phyloP scores from a whole-genome alignment of 2,797 vertebrate species.

The Notoglanidium macrostoma region DNA sequence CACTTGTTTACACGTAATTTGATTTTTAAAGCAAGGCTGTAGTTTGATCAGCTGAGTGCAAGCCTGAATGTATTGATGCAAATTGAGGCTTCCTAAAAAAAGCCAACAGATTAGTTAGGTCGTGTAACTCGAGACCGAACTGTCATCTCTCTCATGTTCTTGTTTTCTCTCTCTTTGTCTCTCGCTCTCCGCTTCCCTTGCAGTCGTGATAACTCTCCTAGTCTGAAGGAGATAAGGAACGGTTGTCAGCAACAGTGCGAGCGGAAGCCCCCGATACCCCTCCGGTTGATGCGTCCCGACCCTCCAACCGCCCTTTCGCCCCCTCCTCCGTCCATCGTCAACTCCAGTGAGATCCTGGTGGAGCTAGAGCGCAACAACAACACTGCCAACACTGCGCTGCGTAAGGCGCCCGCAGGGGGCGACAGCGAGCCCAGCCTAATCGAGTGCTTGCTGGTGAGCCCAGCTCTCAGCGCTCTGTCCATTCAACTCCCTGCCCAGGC shows the following conservation, averaged over 20 bases:
- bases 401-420: conserved; percentile 81
- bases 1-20: background rate
- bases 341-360: conserved; percentile 94
- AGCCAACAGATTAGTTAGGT: background rate
- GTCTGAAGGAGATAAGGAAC: conserved; percentile 96
- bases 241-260: conserved; percentile 97
- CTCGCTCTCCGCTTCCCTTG: background rate
- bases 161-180: background rate
- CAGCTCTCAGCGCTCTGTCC: conserved; percentile 90
- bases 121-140: background rate
- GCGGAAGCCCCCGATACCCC: conserved; percentile 91
- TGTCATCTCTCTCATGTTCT: background rate
- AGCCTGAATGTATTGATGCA: conserved; percentile 7
- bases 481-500: conserved; percentile 96
- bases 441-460: conserved; percentile 98
- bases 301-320: conserved; percentile 67
- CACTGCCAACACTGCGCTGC: conserved; percentile 80
- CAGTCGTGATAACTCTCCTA: conserved; percentile 97
- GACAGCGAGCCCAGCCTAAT: conserved; percentile 98
- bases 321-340: conserved; percentile 82
- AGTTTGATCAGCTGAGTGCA: conserved; percentile 1
- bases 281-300: conserved; percentile 90
- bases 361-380: conserved; percentile 95
- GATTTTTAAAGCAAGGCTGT: background rate
- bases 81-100: background rate